Percentiles rank a stretch among this genome's conserved stretches.
phyloP scores from a whole-genome alignment of 2,888 invertebrate genomes.

The Myopa testacea region DNA sequence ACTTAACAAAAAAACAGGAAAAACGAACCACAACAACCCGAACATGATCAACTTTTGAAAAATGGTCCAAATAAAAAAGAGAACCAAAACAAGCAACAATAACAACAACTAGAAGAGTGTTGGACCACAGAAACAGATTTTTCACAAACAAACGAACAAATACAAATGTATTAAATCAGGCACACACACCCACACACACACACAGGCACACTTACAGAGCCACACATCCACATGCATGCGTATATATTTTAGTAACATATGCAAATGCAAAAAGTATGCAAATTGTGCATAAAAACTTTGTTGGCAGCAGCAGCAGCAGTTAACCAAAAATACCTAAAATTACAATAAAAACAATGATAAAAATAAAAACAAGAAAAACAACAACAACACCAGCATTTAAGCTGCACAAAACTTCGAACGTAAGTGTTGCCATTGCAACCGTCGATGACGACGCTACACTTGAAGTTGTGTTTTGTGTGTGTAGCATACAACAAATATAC shows the following conservation, averaged over 20 bases:
- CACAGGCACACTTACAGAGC: not conserved
- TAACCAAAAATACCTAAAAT: conserved; percentile 5
- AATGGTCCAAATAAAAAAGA: not conserved
- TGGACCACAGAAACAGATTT: conserved; percentile 33
- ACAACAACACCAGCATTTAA: conserved; percentile 1
- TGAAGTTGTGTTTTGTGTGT: not conserved
- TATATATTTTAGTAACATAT: not conserved
- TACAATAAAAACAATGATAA: not conserved
- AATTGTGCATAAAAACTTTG: conserved; percentile 13
- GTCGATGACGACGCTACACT: not conserved
- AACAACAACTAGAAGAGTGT: conserved; percentile 22
- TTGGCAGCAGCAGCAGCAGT: conserved; percentile 17
- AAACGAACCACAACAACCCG: not conserved
- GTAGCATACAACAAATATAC: not conserved
- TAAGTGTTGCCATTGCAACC: conserved; percentile 9
- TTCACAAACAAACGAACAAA: not conserved
- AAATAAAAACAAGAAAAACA: not conserved
- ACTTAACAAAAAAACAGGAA: not conserved
- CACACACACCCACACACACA: conserved; percentile 16
- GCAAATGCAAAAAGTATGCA: conserved; percentile 13
- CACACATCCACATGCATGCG: not conserved
- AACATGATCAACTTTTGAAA: conserved; percentile 16
- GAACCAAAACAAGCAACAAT: not conserved
- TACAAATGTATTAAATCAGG: conserved; percentile 11
- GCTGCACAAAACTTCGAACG: not conserved